A percentile compares a stretch with the other conserved stretches of the same genome.
Conservation (phyloP, 2,888 invertebrate species). For the Poecilus cupreus region DNA sequence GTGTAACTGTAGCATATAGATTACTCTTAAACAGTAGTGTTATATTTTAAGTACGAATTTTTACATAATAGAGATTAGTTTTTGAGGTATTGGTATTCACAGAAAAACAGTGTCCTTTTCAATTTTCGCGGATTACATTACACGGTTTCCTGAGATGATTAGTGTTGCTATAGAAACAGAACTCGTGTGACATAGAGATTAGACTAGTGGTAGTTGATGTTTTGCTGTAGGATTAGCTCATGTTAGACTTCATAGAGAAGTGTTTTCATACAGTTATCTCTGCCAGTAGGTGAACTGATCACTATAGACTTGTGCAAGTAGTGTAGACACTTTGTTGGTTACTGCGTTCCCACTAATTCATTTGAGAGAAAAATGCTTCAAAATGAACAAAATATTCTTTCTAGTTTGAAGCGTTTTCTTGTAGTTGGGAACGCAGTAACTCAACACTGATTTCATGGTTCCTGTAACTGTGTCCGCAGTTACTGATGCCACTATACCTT, state of each 20-base stretch:
- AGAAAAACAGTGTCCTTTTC: not conserved
- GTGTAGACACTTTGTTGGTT: constrained; percentile 2
- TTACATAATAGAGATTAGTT: not conserved
- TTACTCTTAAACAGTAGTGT: not conserved
- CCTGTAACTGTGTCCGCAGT: no score
- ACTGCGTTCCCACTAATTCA: not conserved
- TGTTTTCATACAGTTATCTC: not conserved
- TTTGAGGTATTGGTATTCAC: not conserved
- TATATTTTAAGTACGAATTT: not conserved
- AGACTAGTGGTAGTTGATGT: not conserved
- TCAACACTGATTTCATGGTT: no score
- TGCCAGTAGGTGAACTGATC: constrained; percentile 11
- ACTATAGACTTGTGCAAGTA: not conserved
- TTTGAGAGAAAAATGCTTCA: no score
- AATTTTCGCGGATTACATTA: not conserved
- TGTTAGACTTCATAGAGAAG: not conserved
- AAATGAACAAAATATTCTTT: no score
- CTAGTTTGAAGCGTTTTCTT: no score
- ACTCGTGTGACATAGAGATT: not conserved
- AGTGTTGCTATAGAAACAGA: not conserved
- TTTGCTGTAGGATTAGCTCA: not conserved
- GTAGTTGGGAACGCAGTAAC: no score
- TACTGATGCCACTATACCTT: not conserved
- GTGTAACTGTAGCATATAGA: not conserved
- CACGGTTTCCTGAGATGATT: no score